Percentiles rank a stretch among this genome's conserved stretches.
phyloP scores from a whole-genome alignment of 2,113 vertebrate genomes.

The Gavialis gangeticus region DNA sequence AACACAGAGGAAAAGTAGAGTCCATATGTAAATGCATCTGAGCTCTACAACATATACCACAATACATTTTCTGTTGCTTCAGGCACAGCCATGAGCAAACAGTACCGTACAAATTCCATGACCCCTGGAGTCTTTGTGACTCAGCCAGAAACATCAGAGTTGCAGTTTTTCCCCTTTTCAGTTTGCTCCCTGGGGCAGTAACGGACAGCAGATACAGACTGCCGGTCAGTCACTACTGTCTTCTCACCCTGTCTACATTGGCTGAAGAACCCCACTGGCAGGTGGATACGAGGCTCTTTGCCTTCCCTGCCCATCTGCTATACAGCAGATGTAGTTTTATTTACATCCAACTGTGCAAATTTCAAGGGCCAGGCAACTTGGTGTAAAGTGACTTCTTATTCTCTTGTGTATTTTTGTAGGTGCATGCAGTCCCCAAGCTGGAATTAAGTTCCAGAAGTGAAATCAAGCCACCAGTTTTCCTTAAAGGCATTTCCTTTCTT shows the following conservation, averaged over 20 bases:
- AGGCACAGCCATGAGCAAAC: not conserved
- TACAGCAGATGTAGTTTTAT: not conserved
- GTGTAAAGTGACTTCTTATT: no score
- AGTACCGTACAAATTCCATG: not conserved
- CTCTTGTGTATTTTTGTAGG: no score
- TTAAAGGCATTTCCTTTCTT: not conserved
- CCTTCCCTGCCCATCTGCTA: not conserved
- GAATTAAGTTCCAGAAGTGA: no score
- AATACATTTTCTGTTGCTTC: accelerated
- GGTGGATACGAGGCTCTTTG: not conserved
- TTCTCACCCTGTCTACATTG: not conserved
- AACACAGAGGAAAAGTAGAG: not conserved
- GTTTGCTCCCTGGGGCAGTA: not conserved
- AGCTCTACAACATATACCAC: accelerated
- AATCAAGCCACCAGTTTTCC: not conserved
- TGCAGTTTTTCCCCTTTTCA: not conserved
- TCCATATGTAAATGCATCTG: accelerated
- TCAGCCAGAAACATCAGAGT: not conserved
- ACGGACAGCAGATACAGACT: accelerated
- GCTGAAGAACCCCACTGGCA: not conserved
- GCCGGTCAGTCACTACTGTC: not conserved
- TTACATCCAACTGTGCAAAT: not conserved
- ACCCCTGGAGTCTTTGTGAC: not conserved
- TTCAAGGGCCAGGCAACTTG: not conserved
- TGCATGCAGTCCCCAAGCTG: no score